Conservation (phyloP, 2,797 vertebrate genomes). For the Myripristis murdjan region DNA sequence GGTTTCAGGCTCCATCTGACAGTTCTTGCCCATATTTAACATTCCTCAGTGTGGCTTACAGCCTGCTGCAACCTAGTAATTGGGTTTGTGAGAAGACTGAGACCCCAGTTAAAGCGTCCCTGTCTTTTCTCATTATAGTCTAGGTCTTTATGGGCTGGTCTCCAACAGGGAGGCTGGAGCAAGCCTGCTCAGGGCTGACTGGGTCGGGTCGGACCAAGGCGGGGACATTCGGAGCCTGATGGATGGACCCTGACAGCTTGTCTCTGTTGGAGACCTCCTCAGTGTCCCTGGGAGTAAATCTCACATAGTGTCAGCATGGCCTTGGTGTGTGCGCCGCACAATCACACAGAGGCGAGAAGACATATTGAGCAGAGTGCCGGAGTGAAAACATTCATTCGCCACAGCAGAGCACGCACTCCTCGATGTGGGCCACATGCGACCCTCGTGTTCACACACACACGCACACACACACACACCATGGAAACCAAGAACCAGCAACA, state of each 20-base stretch:
- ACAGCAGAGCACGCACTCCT: constrained; percentile 25
- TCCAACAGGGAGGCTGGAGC: constrained; percentile 44
- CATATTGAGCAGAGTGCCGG: constrained; percentile 33
- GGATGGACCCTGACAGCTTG: constrained; percentile 70
- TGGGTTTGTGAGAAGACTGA: constrained; percentile 58
- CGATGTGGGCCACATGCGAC: constrained; percentile 46
- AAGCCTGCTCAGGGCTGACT: constrained; percentile 38
- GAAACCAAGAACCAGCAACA: constrained; percentile 33
- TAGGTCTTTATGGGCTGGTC: constrained; percentile 44
- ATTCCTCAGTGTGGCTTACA: constrained; percentile 39
- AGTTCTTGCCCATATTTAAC: constrained; percentile 42
- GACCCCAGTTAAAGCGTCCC: constrained; percentile 54
- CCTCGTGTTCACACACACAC: constrained; percentile 8
- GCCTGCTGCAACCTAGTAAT: constrained; percentile 54
- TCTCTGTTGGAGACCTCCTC: constrained; percentile 66
- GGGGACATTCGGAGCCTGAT: constrained; percentile 58
- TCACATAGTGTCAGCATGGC: constrained; percentile 54
- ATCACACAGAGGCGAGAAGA: constrained; percentile 42
- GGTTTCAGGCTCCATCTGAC: constrained; percentile 4
- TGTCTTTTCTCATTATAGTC: constrained; percentile 68
- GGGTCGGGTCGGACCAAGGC: constrained; percentile 24
- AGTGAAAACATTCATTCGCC: constrained; percentile 57
- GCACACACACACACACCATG: constrained; percentile 16
- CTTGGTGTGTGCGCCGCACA: constrained; percentile 45
- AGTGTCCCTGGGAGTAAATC: constrained; percentile 58